Evolutionary conservation across 2,888 invertebrate species (phyloP), one percentile per base, ranked within the genome.

Genomic region (Trachelus stipa): DNA sequence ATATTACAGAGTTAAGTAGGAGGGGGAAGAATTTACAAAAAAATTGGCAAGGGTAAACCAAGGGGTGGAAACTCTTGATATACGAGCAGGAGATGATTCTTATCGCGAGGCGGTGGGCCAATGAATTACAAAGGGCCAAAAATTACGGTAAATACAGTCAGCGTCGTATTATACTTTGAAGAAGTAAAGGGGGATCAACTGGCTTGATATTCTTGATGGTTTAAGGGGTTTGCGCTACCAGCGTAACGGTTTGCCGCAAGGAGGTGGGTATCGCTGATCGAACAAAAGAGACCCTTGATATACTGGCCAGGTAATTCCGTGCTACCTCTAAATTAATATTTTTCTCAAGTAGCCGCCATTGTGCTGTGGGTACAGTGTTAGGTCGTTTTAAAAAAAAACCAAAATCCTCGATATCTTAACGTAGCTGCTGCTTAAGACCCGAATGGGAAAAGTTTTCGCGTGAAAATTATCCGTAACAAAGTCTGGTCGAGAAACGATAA

Each of bases 301-400:
- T 83, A 85, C 77, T 77, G 73, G 68, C 77, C 75, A 81, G 81
- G 81, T 82, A 85, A 85, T 85, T 85, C 84, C 81, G 79, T 77
- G 79, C 80, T 74, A 75, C 79, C 80, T 81, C 84, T 83, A 84
- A 84, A 84, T 84, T 84, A 84, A 84, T 84, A 84, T 83, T 80
- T 80, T 78, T n/a, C 40, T 40, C 4, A 40, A 40, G 40, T 40
- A 40, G 4, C 40, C 40, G 12, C 40, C 15, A 40, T 15, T 40
- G 40, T 15, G 40, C 4, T 40, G 40, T 4, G 12, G 35, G 35
- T 35, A 2, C 0, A 11, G 35, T 1, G 15, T 40, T 15, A 15
- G 40, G 40, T 4, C 15, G 15, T 4, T 40, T 40, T 15, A 40
- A 40, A 15, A 15, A 40, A 15, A 15, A 40, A 40, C 40, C 40